Percentiles rank a stretch among this genome's conserved stretches.
phyloP scores from a whole-genome alignment of 2,888 invertebrate species.

The Troglohyphantes excavatus region DNA sequence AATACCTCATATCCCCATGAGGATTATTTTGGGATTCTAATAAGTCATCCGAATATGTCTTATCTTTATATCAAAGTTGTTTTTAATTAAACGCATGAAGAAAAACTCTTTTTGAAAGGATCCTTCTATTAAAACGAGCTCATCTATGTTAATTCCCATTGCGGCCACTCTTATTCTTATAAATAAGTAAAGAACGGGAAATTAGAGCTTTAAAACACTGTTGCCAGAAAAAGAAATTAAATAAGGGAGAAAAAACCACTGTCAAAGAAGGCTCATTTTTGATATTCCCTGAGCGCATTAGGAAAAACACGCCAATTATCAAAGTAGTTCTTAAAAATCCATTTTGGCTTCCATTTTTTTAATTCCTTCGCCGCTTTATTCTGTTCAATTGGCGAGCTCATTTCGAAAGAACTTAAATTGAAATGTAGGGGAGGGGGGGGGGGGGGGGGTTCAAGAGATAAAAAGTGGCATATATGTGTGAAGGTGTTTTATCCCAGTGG shows the following conservation, averaged over 20 bases:
- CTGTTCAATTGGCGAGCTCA: conserved; percentile 16
- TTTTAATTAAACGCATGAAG: conserved; percentile 12
- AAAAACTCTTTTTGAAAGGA: not conserved
- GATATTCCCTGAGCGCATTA: conserved; percentile 36
- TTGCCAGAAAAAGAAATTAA: conserved; percentile 12
- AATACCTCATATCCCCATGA: not conserved
- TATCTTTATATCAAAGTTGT: conserved; percentile 22
- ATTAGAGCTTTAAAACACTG: not conserved
- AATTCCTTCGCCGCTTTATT: conserved; percentile 10
- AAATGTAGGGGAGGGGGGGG: no score
- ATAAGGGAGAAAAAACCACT: conserved; percentile 22
- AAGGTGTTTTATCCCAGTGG: conserved; percentile 31
- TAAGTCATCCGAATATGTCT: not conserved
- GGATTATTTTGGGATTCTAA: not conserved
- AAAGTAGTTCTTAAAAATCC: conserved; percentile 35
- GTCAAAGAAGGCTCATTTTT: conserved; percentile 3
- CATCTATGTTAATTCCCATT: conserved; percentile 13
- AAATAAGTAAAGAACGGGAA: conserved; percentile 34
- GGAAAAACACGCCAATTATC: conserved; percentile 39
- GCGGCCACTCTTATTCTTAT: not conserved
- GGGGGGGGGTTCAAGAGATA: no score
- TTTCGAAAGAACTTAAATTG: conserved; percentile 35
- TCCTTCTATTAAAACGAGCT: conserved; percentile 12
- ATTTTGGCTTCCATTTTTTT: not conserved
- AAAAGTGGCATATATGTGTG: not conserved